Base-by-base conservation (phyloP, 2,797 vertebrate genomes). In the Philypnodon macrostomus region DNA sequence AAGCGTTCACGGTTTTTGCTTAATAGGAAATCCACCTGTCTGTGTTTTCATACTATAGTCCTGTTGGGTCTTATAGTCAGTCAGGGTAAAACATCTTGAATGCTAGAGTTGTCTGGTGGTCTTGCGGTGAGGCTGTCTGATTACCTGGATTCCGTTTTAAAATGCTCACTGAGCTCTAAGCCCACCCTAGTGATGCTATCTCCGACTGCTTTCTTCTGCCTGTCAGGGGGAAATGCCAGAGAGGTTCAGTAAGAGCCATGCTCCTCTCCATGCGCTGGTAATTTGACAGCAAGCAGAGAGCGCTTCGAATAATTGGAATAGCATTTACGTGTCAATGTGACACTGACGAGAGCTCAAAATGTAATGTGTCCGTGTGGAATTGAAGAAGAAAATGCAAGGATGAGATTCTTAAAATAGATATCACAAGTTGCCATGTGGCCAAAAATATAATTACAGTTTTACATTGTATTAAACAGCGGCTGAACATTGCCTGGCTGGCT, bases 271-370 rank as follows among this genome's bases (percentile, higher is more conserved):
- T 47, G 69, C 18, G 19, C 75, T 40, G 67, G 70, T 83, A 85
- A 87, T 86, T 85, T 88, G 85, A 86, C 86, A 87, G 84, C 41
- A 15, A 81, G 76, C 66, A 65, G 66, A 73, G 75, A 74, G 70
- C 70, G 67, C 58, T 62, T 58, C 61, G 68, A 79, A 80, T 87
- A 87, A 88, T 85, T 86, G 77, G 84, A 80, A 75, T 83, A 87
- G 77, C 80, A 78, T 84, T 83, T 84, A 79, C 41, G 64, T 73
- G 74, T 80, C 81, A 78, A 62, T 77, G 73, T 83, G 81, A 83
- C 75, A 75, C 76, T 54, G 73, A 72, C 44, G 31, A 70, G 75
- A 71, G 58, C 64, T 64, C 65, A 69, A 72, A 74, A 76, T 79
- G 79, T 79, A 79, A 72, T 12, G 8, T 46, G 37, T 73, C 54